A percentile compares a stretch with the other conserved stretches of the same genome.
These are phyloP conservation scores for Dasypogon diadema DNA, from an alignment of 2,888 invertebrate genomes.

Conservation along the genomic window DNA sequence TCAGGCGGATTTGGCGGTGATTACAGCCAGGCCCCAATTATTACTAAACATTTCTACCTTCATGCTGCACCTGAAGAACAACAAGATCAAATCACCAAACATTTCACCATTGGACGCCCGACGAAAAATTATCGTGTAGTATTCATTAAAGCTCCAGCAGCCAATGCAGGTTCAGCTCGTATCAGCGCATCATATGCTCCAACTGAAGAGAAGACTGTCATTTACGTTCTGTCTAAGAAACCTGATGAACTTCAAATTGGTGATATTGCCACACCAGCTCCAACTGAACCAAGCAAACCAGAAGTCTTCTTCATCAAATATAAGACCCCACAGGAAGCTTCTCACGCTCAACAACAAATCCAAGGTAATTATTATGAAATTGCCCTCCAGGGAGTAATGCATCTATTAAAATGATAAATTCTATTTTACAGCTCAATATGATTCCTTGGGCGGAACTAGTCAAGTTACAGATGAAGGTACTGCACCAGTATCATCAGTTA, in stretches of 20 bases:
- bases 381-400: background rate
- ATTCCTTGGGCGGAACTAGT: constrained; percentile 64
- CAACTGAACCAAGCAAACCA: constrained; percentile 57
- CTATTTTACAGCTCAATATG: constrained; percentile 63
- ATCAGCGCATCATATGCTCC: constrained; percentile 53
- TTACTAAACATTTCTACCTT: constrained; percentile 66
- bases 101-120: constrained; percentile 64
- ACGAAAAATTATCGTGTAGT: constrained; percentile 66
- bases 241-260: constrained; percentile 52
- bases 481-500: constrained; percentile 63
- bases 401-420: background rate
- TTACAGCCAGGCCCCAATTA: constrained; percentile 58
- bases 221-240: constrained; percentile 58
- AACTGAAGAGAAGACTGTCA: constrained; percentile 58
- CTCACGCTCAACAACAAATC: constrained; percentile 56
- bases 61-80: constrained; percentile 66
- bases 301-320: constrained; percentile 59
- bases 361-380: constrained; percentile 50
- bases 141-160: constrained; percentile 66
- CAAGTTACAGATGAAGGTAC: constrained; percentile 63
- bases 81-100: constrained; percentile 60
- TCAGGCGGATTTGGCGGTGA: background rate
- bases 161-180: constrained; percentile 17
- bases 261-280: constrained; percentile 53
- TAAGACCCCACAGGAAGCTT: constrained; percentile 57